A percentile compares a stretch with the other conserved stretches of the same genome.
Evolutionary conservation across 2,888 invertebrate genomes (phyloP).

Genomic region (Orchesella flavescens): DNA sequence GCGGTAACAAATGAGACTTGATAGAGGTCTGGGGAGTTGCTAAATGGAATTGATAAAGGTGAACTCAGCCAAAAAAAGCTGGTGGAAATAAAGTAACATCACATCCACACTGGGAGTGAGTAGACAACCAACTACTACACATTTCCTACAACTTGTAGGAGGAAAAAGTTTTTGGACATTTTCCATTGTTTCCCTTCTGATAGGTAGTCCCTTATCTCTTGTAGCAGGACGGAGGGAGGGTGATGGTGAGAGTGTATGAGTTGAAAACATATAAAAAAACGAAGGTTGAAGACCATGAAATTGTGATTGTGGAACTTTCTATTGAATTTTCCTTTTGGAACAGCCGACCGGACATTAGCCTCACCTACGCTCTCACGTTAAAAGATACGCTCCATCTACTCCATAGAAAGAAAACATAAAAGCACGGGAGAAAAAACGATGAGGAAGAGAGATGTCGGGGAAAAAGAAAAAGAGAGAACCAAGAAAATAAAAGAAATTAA

Average conservation of each 20-base stretch:
- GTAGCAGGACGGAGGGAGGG: background rate
- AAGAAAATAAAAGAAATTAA: conserved; percentile 18
- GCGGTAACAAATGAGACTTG: background rate
- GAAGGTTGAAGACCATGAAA: conserved; percentile 39
- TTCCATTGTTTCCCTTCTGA: conserved; percentile 48
- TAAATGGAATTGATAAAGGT: background rate
- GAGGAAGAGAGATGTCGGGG: too few relatives aligned
- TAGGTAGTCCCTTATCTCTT: conserved; percentile 30
- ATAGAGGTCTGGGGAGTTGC: background rate
- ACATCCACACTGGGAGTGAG: too few relatives aligned
- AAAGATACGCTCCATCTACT: too few relatives aligned
- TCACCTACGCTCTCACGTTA: background rate
- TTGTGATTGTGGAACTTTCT: conserved; percentile 41
- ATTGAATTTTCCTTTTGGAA: conserved; percentile 28
- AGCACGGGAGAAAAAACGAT: too few relatives aligned
- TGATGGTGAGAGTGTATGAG: background rate
- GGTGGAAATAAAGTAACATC: background rate
- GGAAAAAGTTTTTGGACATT: conserved; percentile 43
- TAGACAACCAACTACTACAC: background rate
- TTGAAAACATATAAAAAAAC: conserved; percentile 16
- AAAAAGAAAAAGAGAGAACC: background rate
- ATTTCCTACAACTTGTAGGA: conserved; percentile 11
- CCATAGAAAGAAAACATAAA: too few relatives aligned
- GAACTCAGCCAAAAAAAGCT: background rate
- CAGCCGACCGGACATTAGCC: background rate